Conservation (phyloP, 2,113 vertebrate species). For the Malaclemys terrapin region DNA sequence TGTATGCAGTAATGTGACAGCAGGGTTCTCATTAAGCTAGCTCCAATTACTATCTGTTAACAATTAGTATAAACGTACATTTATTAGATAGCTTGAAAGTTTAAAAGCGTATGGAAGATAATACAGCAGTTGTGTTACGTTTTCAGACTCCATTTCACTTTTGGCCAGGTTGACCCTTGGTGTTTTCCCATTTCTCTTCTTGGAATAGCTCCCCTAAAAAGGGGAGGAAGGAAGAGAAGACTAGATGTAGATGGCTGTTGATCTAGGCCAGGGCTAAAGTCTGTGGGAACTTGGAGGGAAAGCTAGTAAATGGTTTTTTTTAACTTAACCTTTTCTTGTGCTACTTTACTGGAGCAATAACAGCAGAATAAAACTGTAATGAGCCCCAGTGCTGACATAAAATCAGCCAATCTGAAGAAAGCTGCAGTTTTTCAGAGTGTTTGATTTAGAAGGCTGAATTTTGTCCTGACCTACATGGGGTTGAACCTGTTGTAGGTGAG, state of each 20-base stretch:
- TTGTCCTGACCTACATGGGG: neutral
- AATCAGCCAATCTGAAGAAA: neutral
- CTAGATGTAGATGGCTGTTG: neutral
- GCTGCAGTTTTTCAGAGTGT: neutral
- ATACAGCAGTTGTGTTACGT: neutral
- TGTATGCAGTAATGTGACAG: constrained; percentile 74
- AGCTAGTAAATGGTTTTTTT: neutral
- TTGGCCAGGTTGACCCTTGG: neutral
- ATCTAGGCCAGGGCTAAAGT: neutral
- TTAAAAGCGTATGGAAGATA: constrained; percentile 37
- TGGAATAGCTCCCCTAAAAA: neutral
- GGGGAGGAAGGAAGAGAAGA: neutral
- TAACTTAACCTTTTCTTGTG: neutral
- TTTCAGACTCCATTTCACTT: neutral
- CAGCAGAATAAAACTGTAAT: neutral
- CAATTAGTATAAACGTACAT: constrained; percentile 70
- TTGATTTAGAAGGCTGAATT: neutral
- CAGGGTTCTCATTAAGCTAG: constrained; percentile 75
- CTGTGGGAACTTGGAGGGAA: neutral
- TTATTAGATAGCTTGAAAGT: constrained; percentile 61
- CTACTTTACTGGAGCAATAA: neutral
- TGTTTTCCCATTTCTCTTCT: constrained; percentile 3
- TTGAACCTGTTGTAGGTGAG: neutral
- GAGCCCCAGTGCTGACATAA: neutral
- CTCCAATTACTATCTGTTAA: constrained; percentile 76